Evolutionary conservation across 2,797 vertebrate species (phyloP).

Genomic region (Thalassophryne amazonica): DNA sequence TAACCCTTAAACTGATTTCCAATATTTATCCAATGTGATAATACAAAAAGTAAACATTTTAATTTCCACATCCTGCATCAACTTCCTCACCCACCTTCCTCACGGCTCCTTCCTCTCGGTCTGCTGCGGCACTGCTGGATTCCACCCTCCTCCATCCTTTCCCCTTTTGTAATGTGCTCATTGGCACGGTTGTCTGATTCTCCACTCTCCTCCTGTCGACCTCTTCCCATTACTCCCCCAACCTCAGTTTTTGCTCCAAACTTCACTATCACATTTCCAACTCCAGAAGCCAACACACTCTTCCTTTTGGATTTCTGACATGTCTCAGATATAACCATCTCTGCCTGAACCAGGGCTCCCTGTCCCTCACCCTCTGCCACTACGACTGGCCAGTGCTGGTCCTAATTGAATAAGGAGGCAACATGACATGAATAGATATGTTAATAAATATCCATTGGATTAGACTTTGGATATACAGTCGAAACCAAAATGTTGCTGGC

Average conservation of each 20-base stretch:
- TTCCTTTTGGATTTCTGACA: conserved; percentile 97
- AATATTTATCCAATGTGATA: no score
- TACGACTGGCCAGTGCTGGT: conserved; percentile 84
- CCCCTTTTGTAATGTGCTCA: conserved; percentile 80
- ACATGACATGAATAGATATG: no score
- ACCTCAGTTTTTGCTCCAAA: conserved; percentile 82
- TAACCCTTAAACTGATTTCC: no score
- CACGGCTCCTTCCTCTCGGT: conserved; percentile 80
- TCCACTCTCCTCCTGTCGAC: conserved; percentile 57
- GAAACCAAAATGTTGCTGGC: no score
- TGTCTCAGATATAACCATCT: conserved; percentile 92
- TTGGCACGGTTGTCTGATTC: conserved; percentile 79
- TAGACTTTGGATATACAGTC: no score
- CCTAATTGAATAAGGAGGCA: conserved; percentile 51
- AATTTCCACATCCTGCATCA: background rate
- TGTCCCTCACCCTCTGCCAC: conserved; percentile 91
- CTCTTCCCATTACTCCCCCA: conserved; percentile 60
- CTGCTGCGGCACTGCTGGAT: conserved; percentile 72
- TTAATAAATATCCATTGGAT: no score
- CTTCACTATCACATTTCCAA: conserved; percentile 86
- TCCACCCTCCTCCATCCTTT: conserved; percentile 82
- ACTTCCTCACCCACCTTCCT: conserved; percentile 66
- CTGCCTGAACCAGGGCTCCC: conserved; percentile 87
- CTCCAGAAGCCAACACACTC: conserved; percentile 87
- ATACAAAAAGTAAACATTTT: no score